Conservation (phyloP, 2,797 vertebrate genomes). For the Lateolabrax maculatus region DNA sequence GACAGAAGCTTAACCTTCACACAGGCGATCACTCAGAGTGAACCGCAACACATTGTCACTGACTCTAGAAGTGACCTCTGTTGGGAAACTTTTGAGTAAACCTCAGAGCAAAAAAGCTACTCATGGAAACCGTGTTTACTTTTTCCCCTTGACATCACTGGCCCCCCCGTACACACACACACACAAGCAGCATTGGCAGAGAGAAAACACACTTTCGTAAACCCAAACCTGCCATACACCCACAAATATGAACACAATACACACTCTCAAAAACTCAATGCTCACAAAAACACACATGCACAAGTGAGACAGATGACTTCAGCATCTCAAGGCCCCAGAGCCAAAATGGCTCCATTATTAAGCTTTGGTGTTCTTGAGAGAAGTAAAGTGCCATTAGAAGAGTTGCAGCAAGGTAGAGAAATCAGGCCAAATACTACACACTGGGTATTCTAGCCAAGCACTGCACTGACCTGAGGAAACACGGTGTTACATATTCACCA, state of each 20-base stretch:
- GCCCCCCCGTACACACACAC: constrained; percentile 8
- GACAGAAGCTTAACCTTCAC: constrained; percentile 30
- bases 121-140: constrained; percentile 65
- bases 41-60: constrained; percentile 24
- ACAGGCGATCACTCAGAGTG: constrained; percentile 16
- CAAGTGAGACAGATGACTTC: constrained; percentile 5
- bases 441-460: background rate
- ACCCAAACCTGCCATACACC: constrained; percentile 12
- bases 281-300: background rate
- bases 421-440: constrained; percentile 28
- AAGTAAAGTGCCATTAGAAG: constrained; percentile 31
- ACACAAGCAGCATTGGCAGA: background rate
- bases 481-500: constrained; percentile 72
- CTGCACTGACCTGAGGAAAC: constrained; percentile 43
- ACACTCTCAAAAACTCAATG: background rate
- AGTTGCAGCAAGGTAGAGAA: constrained; percentile 44
- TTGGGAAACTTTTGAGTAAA: constrained; percentile 63
- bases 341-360: constrained; percentile 37
- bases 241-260: constrained; percentile 16
- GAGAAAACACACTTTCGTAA: constrained; percentile 4
- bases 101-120: constrained; percentile 68
- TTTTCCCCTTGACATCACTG: constrained; percentile 65
- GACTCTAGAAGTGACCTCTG: constrained; percentile 52
- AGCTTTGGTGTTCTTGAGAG: constrained; percentile 9
- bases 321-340: constrained; percentile 21